Percentiles rank a stretch among this genome's conserved stretches.
These are phyloP conservation scores for Rhopilema esculentum DNA, from an alignment of 30 jellyfish, hydroid and myxozoan genomes.

Conservation along the genomic window DNA sequence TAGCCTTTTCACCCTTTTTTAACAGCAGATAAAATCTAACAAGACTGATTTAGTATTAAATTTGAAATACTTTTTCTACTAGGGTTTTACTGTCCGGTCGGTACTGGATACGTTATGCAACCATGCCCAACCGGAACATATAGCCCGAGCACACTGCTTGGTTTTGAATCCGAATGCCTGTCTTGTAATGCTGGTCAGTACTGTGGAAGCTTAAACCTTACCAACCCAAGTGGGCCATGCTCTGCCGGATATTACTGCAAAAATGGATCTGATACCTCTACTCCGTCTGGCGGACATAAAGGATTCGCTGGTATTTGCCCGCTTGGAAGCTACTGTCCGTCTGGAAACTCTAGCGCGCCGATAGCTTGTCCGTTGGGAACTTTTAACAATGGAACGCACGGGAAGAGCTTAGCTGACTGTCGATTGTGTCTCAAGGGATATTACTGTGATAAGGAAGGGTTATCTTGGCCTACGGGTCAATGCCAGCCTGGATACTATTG, in stretches of 20 bases:
- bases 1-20: no score
- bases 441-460: conserved; percentile 85
- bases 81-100: conserved; percentile 88
- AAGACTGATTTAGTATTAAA: no score
- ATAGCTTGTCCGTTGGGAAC: conserved; percentile 92
- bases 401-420: conserved; percentile 74
- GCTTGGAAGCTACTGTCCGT: conserved; percentile 84
- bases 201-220: conserved; percentile 78
- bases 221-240: conserved; percentile 91
- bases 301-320: conserved; percentile 97
- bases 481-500: conserved; percentile 90
- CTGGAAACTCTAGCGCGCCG: conserved; percentile 91
- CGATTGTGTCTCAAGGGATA: conserved; percentile 77
- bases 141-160: conserved; percentile 59
- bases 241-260: conserved; percentile 85
- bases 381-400: conserved; percentile 88
- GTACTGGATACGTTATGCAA: conserved; percentile 70
- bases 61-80: neutral
- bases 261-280: conserved; percentile 90
- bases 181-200: conserved; percentile 82
- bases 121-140: conserved; percentile 99
- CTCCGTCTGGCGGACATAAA: conserved; percentile 91
- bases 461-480: conserved; percentile 88
- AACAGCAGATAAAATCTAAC: no score
- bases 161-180: conserved; percentile 63